Conservation (phyloP, 2,888 invertebrate species). For the Rapana venosa region DNA sequence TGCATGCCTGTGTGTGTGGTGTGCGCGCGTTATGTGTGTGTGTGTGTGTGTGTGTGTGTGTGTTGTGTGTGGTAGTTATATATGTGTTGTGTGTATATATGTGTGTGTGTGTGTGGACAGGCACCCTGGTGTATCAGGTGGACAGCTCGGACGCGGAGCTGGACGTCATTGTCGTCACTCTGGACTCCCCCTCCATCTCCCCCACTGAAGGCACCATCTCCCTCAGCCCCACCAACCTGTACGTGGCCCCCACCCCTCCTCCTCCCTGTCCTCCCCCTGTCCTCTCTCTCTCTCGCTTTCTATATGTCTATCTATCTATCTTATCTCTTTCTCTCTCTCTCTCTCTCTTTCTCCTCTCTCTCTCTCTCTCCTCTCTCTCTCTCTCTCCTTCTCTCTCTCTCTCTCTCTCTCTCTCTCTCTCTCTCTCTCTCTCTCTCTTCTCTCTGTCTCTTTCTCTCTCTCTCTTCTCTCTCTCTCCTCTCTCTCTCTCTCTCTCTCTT, state of each 20-base stretch:
- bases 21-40: conserved; percentile 2
- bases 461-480: too few species aligned
- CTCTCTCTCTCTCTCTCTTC: too few species aligned
- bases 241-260: background rate
- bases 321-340: background rate
- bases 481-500: too few species aligned
- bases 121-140: conserved; percentile 46
- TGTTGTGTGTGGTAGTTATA: background rate
- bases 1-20: background rate
- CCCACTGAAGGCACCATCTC: background rate
- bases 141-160: conserved; percentile 47
- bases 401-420: too few species aligned
- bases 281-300: background rate
- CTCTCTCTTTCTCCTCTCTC: background rate
- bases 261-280: background rate
- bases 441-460: too few species aligned
- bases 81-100: conserved; percentile 1
- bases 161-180: conserved; percentile 35
- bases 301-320: background rate
- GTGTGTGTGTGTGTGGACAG: conserved; percentile 25
- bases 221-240: conserved; percentile 8
- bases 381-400: too few species aligned
- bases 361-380: background rate
- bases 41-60: background rate
- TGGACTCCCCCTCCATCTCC: conserved; percentile 8